phyloP scores from a whole-genome alignment of 2,113 vertebrate species.

The Dipodomys merriami region DNA sequence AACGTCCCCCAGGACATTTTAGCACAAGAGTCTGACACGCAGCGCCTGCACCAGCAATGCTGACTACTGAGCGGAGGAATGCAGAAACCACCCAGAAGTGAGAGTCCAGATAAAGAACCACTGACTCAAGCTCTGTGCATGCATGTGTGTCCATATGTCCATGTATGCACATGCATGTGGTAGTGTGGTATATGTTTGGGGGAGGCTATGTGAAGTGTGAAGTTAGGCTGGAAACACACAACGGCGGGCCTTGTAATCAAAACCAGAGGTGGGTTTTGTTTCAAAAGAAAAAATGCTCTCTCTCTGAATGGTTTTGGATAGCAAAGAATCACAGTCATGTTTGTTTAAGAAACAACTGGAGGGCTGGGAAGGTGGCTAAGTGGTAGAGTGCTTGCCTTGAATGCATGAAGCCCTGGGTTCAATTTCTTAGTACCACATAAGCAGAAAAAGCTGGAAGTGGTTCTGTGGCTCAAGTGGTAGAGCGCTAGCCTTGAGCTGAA shows the following conservation, averaged over 20 bases:
- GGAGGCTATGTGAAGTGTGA: neutral
- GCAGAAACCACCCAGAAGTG: neutral
- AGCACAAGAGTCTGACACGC: neutral
- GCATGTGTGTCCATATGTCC: neutral
- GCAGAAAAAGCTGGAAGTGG: too few relatives aligned
- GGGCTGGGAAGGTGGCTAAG: neutral
- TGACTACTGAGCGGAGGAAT: neutral
- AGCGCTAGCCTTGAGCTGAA: neutral
- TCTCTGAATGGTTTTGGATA: neutral
- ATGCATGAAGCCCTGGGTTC: too few relatives aligned
- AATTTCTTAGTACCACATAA: too few relatives aligned
- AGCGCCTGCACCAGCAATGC: neutral
- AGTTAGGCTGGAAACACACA: constrained; percentile 22
- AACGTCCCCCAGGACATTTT: neutral
- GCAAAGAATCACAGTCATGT: neutral
- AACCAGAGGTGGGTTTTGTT: constrained; percentile 41
- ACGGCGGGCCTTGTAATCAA: neutral
- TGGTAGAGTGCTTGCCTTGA: too few relatives aligned
- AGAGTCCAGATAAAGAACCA: neutral
- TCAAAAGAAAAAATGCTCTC: constrained; percentile 9
- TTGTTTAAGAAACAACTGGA: neutral
- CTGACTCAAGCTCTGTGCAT: neutral
- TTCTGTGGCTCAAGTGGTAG: too few relatives aligned
- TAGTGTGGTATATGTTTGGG: neutral
- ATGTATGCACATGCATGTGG: neutral